phyloP scores from a whole-genome alignment of 1,140 invertebrate genomes.

The Aphidius gifuensis region DNA sequence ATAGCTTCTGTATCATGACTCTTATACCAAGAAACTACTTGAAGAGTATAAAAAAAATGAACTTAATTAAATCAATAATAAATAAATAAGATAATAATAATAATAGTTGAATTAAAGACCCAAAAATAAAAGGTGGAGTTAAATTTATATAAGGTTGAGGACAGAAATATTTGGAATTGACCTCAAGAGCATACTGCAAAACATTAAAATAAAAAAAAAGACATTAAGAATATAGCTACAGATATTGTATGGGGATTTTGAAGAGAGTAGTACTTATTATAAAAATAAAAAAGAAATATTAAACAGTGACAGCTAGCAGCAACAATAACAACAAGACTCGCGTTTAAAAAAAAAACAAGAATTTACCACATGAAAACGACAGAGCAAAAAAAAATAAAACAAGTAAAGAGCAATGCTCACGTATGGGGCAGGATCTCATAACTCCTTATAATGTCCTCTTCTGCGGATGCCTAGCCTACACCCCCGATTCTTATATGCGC shows the following conservation, averaged over 20 bases:
- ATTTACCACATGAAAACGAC: conserved; percentile 29
- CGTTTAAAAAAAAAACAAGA: neutral
- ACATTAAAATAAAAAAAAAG: conserved; percentile 52
- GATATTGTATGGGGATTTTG: conserved; percentile 50
- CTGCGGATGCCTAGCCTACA: conserved; percentile 54
- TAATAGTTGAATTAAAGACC: neutral
- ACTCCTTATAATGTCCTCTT: conserved; percentile 57
- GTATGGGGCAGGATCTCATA: conserved; percentile 55
- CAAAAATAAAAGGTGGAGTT: conserved; percentile 22
- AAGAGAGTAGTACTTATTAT: conserved; percentile 3
- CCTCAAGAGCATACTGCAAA: conserved; percentile 51
- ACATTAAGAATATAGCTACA: conserved; percentile 53
- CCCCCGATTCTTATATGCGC: conserved; percentile 46
- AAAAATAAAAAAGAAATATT: neutral
- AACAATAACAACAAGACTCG: neutral
- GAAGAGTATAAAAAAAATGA: no score
- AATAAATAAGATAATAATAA: neutral
- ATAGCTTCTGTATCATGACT: conserved; percentile 16
- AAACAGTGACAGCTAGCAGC: conserved; percentile 18
- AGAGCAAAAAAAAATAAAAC: conserved; percentile 27
- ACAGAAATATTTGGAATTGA: conserved; percentile 50
- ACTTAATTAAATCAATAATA: no score
- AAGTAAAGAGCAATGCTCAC: conserved; percentile 47
- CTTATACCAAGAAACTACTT: neutral
- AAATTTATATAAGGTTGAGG: conserved; percentile 35